These are phyloP conservation scores for Pygoscelis antarcticus DNA, from an alignment of 2,113 vertebrate genomes.

Conservation along the genomic window DNA sequence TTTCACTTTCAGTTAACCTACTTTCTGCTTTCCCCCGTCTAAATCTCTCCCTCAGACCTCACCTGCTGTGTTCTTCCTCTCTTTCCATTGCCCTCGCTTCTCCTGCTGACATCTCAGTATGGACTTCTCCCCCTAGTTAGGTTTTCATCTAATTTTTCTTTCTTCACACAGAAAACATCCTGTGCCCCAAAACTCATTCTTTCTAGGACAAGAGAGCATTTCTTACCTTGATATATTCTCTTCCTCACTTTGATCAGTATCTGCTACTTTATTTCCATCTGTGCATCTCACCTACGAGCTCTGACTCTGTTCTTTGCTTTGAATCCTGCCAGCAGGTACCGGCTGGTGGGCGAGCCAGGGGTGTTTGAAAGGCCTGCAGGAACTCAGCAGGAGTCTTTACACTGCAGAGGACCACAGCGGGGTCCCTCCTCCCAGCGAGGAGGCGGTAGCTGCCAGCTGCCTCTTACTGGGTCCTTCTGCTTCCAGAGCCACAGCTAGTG, in stretches of 20 bases:
- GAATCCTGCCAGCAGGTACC: not conserved
- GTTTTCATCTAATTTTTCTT: not conserved
- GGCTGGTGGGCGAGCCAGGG: not conserved
- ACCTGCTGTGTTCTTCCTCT: not conserved
- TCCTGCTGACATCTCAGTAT: not conserved
- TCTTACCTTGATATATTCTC: not conserved
- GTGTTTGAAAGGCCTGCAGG: not conserved
- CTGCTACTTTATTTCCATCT: not conserved
- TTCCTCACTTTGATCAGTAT: constrained; percentile 31
- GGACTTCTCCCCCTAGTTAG: not conserved
- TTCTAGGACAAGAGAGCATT: not conserved
- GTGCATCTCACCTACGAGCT: not conserved
- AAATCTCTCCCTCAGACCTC: not conserved
- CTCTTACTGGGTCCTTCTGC: not conserved
- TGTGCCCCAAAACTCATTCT: not conserved
- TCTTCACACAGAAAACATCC: not conserved
- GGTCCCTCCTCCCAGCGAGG: not conserved
- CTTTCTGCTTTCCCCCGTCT: not conserved
- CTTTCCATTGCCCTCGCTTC: not conserved
- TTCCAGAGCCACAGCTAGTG: not conserved
- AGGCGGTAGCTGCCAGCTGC: not conserved
- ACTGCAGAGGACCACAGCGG: not conserved
- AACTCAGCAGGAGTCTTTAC: not conserved
- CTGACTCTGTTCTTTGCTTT: not conserved
- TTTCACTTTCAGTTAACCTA: constrained; percentile 23